Base-by-base conservation (phyloP, 2,888 invertebrate genomes). In the Eristalinus aeneus region DNA sequence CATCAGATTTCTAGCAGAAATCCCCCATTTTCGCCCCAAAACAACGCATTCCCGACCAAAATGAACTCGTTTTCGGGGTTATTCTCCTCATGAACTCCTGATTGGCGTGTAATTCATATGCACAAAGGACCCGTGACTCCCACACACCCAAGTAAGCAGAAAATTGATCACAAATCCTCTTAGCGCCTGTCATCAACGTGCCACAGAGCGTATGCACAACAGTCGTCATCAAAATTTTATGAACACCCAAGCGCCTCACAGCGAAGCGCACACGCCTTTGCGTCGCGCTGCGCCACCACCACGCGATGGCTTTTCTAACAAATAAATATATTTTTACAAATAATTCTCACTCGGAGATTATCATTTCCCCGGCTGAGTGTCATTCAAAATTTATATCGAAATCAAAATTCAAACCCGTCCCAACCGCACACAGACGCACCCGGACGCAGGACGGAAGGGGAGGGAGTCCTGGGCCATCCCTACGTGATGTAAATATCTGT, bases 351-450 rank as follows among this genome's bases (percentile, higher is more conserved):
- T 11, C 16, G 16, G 46, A 58, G 36, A 58, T 69, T 58, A 58
- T 39, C 56, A 58, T 58, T 69, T 23, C 39, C 56, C 56, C 64
- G 36, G 32, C 23, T 27, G 54, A 20, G 36, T 54, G 27, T 23
- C 63, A 64, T 64, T 73, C 34, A 63, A 39, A 72, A 78, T 78
- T 64, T 78, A 72, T 72, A 53, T 72, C 71, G 27, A 78, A 78
- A 78, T 78, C 78, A 71, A 78, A 78, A 78, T 65, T 64, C 78
- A 58, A 46, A 69, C 61, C 53, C 54, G 46, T 63, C 56, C 54
- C 16, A 46, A 11, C 56, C 56, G 64, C 53, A n/a, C 23, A 78
- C 27, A 32, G 22, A 34, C 16, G 22, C 36, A 61, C 23, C 27
- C 4, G 22, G 10, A 22, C 32, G 31, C 9, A 10, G 32, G 27